Evolutionary conservation across 1,140 invertebrate species (phyloP), one percentile per base, ranked within the genome.

Genomic region (Ceratosolen solmsi): DNA sequence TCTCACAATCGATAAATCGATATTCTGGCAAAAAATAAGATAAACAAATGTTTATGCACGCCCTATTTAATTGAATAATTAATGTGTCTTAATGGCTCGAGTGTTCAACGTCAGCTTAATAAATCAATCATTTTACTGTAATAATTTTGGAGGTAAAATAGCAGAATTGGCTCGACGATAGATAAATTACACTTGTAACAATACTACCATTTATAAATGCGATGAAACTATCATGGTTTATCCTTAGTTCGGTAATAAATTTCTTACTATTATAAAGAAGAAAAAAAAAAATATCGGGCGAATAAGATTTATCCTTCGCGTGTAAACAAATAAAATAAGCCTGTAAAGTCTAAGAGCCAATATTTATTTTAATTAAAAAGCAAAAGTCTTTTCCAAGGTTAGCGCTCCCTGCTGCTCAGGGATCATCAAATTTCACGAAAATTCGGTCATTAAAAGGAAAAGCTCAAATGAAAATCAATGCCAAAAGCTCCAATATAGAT

Each of bases 401-500:
- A 25, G 41, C 41, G 41, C 41, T 13, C 5, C 41, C 72, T 27
- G 38, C 27, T 9, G 27, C 49, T 25, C 25, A 36, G 20, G 70
- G 36, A 30, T 78, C 65, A 41, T 71, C 77, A 46, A 72, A 82
- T 71, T 82, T 76, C 49, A 58, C 73, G 73, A 82, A 82, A 82
- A 82, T 82, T 46, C 58, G 15, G 27, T 46, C 41, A 30, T 65
- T 65, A 60, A 80, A 80, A 73, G 68, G 51, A 72, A 41, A 68
- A 71, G 46, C 56, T 46, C 17, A 11, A 27, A 20, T 41, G 25
- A 11, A 38, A 30, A 25, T 51, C 71, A 15, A 2, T 11, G 30
- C 15, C 11, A 25, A 25, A 51, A 27, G 70, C 38, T 51, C 9
- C 17, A 2, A 36, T 3, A 11, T 36, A 46, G 4, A 38, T 9